phyloP scores from a whole-genome alignment of 1,140 invertebrate genomes.

The Drosophila bifasciata region DNA sequence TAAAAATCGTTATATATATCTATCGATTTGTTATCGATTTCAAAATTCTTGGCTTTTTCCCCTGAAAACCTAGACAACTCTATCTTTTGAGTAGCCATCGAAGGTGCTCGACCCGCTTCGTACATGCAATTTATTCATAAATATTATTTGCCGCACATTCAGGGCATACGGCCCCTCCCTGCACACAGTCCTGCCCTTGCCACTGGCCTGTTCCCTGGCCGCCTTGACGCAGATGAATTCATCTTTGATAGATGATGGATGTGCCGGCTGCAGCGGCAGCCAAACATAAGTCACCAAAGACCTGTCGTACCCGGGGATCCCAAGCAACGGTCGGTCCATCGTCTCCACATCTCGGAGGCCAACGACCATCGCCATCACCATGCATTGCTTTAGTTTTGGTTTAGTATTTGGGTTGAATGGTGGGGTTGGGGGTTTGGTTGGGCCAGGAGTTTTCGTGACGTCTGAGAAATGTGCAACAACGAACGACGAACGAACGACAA shows the following conservation, averaged over 20 bases:
- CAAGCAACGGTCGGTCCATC: not conserved
- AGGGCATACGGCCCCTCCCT: conserved; percentile 9
- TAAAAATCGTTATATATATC: too few species aligned
- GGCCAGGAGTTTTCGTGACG: conserved; percentile 67
- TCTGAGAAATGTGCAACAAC: conserved; percentile 80
- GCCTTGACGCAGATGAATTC: conserved; percentile 81
- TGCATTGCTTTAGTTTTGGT: conserved; percentile 25
- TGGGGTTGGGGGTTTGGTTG: conserved; percentile 8
- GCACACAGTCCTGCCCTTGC: conserved; percentile 24
- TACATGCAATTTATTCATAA: conserved; percentile 82
- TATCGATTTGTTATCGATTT: too few species aligned
- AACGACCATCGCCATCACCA: conserved; percentile 17
- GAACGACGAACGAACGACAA: conserved; percentile 51
- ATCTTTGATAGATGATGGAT: conserved; percentile 83
- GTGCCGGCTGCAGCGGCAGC: conserved; percentile 76
- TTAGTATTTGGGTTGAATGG: conserved; percentile 17
- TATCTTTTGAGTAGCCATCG: not conserved
- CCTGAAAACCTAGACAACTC: not conserved
- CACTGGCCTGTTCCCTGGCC: conserved; percentile 20
- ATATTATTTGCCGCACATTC: conserved; percentile 74
- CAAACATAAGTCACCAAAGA: conserved; percentile 73
- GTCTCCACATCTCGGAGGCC: conserved; percentile 26
- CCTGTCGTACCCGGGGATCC: conserved; percentile 19
- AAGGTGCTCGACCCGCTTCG: conserved; percentile 41
- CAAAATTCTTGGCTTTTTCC: too few species aligned